Base-by-base conservation (phyloP, 1,140 invertebrate genomes). In the Frieseomelitta varia region DNA sequence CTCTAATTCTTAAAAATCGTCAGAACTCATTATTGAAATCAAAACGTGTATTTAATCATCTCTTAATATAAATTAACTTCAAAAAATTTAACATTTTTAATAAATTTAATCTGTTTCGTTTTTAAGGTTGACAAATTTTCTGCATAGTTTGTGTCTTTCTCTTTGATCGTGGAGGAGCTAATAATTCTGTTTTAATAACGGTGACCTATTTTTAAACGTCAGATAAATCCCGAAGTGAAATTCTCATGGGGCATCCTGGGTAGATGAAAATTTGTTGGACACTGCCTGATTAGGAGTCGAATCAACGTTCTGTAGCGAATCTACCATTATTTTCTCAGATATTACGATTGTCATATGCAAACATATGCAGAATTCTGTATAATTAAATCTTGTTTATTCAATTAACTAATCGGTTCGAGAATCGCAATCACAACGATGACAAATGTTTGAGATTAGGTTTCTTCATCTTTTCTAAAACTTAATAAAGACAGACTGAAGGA, bases 311-410 rank as follows among this genome's bases (percentile, higher is more conserved):
- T 30, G 6, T 34, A 21, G 39, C 34, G 21, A 24, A 24, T n/a
- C 19, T 27, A 17, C 27, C 10, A 24, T 79, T 63, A 27, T 51
- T 8, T 69, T 39, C 21, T 55, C 53, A 51, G n/a, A 34, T 72
- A n/a, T 30, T 19, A 15, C 34, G 17, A 39, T n/a, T 27, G 34
- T 80, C 58, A 65, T 14, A n/a, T 15, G 21, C 34, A 6, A 2
- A 61, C 11, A 30, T 30, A 30, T 30, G 30, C 30, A 27, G 21
- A n/a, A 17, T 19, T 6, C 17, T n/a, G 67, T 55, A 80, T 80
- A 72, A 80, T 80, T 80, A 53, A 79, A 72, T 55, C 53, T 58
- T 71, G 67, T 71, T 80, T 72, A 19, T 80, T 12, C 53, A 68
- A 58, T 80, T 14, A 51, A 19, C 3, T 24, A 47, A 39, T 21